These are phyloP conservation scores for Drosophila insularis DNA, from an alignment of 1,140 invertebrate genomes.

Conservation along the genomic window DNA sequence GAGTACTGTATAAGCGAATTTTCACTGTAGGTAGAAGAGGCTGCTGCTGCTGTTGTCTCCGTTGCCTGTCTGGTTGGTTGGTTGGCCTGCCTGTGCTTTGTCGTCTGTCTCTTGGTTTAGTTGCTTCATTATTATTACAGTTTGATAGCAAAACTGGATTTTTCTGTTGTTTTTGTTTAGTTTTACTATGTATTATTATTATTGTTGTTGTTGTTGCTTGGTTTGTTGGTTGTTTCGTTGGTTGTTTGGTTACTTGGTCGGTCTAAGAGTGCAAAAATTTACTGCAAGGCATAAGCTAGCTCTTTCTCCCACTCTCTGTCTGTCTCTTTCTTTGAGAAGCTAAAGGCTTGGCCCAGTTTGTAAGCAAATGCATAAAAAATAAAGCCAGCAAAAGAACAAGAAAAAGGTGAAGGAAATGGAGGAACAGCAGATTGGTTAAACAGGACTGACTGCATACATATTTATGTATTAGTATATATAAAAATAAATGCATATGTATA, in stretches of 20 bases:
- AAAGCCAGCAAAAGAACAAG: not conserved
- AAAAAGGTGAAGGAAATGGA: not conserved
- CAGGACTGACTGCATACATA: slow-evolving; percentile 21
- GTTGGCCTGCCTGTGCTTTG: slow-evolving; percentile 25
- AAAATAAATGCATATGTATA: not conserved
- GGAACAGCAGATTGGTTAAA: slow-evolving; percentile 20
- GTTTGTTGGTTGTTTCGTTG: slow-evolving; percentile 4
- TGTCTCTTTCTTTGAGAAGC: not conserved
- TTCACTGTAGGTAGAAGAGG: slow-evolving; percentile 19
- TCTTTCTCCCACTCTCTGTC: not conserved
- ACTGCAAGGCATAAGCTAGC: not conserved
- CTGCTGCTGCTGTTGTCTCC: not conserved
- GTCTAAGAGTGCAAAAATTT: slow-evolving; percentile 40
- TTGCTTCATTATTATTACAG: slow-evolving; percentile 51
- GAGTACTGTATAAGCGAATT: not conserved
- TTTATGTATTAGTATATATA: not conserved
- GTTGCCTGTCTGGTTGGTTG: not conserved
- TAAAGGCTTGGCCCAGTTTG: slow-evolving; percentile 24
- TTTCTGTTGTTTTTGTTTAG: slow-evolving; percentile 39
- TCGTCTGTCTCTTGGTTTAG: slow-evolving; percentile 28
- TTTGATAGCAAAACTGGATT: slow-evolving; percentile 66
- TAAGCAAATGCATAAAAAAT: slow-evolving; percentile 9
- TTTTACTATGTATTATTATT: slow-evolving; percentile 5
- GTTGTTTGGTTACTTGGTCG: slow-evolving; percentile 29
- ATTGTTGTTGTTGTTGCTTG: slow-evolving; percentile 20